Evolutionary conservation across 2,797 vertebrate species (phyloP), one percentile per base, ranked within the genome.

Genomic region (Sebastes hopkinsi): DNA sequence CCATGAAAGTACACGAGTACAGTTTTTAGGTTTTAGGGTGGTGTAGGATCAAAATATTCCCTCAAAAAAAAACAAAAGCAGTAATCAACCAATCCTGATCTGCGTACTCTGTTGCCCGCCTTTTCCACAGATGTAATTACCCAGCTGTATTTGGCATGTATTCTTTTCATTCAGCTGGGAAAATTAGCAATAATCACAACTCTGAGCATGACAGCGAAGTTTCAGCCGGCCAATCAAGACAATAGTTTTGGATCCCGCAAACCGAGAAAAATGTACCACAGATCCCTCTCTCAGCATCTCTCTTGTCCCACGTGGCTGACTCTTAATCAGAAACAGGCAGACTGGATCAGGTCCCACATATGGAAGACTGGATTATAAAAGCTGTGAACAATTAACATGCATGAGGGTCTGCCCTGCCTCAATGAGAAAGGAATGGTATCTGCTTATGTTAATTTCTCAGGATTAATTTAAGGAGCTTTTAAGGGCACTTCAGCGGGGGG

Each of bases 371-470:
- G 84, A 94, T 94, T 93, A 88, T 82, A 90, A 93, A 92, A 93
- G 80, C 91, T 94, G 92, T 88, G 89, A 94, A 92, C 89, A 92
- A 92, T 95, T 94, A 94, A 85, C 73, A 76, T 89, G 83, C 90
- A 88, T 58, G 75, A 88, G 86, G 69, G 82, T 87, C 77, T 90
- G 81, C 82, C 75, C 81, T 84, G 81, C 86, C 83, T 84, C 82
- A 73, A 54, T 46, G 67, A 93, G 81, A 88, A 86, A 89, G 86
- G 71, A 90, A 89, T 67, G 32, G 56, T 89, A 82, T 90, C 85
- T 92, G 79, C 88, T 92, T 86, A 87, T 90, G 86, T 88, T 92
- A 79, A 91, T 91, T 91, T 93, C 80, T 82, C 67, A 29, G 89
- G 92, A 94, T 92, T 94, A 73, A 91, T 90, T 89, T 91, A 93